Conservation (phyloP, 2,113 vertebrate genomes). For the Chionodraco myersi region DNA sequence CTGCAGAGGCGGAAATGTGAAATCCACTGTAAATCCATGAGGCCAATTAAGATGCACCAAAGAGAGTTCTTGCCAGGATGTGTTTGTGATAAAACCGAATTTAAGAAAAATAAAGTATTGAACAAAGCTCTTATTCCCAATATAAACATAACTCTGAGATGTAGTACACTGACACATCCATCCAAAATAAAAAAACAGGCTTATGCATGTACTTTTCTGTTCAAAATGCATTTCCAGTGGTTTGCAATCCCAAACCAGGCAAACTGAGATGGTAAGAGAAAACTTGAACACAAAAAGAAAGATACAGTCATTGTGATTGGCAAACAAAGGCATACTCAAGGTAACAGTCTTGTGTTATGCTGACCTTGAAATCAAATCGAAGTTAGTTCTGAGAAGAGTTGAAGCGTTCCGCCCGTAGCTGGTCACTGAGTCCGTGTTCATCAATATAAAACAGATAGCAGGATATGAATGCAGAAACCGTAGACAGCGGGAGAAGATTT, state of each 20-base stretch:
- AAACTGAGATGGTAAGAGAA: not conserved
- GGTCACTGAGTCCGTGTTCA: no score
- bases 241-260: not conserved
- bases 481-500: no score
- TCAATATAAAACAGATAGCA: no score
- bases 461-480: no score
- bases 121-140: slow-evolving; percentile 7
- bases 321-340: not conserved
- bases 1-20: slow-evolving; percentile 8
- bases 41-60: slow-evolving; percentile 50
- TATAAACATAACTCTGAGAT: slow-evolving; percentile 19
- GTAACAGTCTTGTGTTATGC: not conserved
- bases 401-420: no score
- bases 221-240: not conserved
- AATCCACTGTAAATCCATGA: slow-evolving; percentile 49
- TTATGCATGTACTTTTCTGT: not conserved
- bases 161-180: slow-evolving; percentile 1
- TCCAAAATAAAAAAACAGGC: not conserved
- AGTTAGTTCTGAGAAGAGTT: not conserved
- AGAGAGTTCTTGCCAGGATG: slow-evolving; percentile 22
- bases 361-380: not conserved
- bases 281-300: not conserved
- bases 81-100: slow-evolving; percentile 34
- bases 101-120: slow-evolving; percentile 16
- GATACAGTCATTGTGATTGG: not conserved